A percentile compares a stretch with the other conserved stretches of the same genome.
Conservation (phyloP, 2,797 vertebrate species). For the Tachyglossus aculeatus region DNA sequence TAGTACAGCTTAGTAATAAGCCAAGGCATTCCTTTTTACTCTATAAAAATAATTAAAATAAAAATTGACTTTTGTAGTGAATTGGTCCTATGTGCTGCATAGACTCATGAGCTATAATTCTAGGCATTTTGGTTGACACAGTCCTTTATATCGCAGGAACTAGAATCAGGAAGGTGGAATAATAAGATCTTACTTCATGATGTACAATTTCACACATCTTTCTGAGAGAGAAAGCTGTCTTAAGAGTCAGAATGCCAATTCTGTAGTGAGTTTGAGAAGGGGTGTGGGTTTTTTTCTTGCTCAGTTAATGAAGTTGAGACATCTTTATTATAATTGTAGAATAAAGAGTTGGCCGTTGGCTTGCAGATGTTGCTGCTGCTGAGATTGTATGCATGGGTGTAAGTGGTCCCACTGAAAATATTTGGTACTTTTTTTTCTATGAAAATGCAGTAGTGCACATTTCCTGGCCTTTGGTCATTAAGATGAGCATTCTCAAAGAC, state of each 20-base stretch:
- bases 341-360: too few species aligned
- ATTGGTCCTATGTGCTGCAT: slow-evolving; percentile 62
- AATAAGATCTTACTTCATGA: slow-evolving; percentile 66
- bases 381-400: too few species aligned
- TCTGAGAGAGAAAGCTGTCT: slow-evolving; percentile 48
- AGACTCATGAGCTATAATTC: slow-evolving; percentile 63
- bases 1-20: slow-evolving; percentile 66
- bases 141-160: slow-evolving; percentile 58
- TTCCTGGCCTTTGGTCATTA: too few species aligned
- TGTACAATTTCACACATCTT: slow-evolving; percentile 52
- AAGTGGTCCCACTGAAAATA: too few species aligned
- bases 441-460: too few species aligned
- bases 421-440: too few species aligned
- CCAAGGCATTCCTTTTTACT: slow-evolving; percentile 60
- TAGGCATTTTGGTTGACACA: slow-evolving; percentile 55
- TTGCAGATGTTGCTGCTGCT: too few species aligned
- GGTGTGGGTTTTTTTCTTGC: too few species aligned
- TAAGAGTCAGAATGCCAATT: slow-evolving; percentile 16
- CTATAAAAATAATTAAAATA: slow-evolving; percentile 75
- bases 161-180: slow-evolving; percentile 60
- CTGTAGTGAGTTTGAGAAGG: not conserved
- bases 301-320: too few species aligned
- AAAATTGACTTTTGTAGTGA: slow-evolving; percentile 64
- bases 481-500: too few species aligned
- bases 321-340: too few species aligned